Evolutionary conservation across 2,888 invertebrate genomes (phyloP), one percentile per base, ranked within the genome.

Genomic region (Gortyna flavago): DNA sequence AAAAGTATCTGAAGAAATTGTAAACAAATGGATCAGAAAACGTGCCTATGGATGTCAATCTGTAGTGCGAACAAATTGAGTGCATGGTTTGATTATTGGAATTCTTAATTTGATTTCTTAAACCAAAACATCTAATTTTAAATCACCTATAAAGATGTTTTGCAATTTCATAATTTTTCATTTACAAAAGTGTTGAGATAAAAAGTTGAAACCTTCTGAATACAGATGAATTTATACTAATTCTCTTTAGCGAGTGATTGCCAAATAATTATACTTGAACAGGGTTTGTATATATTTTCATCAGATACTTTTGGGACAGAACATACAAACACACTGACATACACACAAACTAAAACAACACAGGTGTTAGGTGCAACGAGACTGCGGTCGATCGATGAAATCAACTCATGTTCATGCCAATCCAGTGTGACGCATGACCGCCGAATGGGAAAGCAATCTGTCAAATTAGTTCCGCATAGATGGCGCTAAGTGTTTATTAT

Each of bases 331-430:
- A 66, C 72, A 41, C 29, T 25, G 62, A 83, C 74, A 72, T 61
- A 75, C 64, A 84, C 75, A 85, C 62, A 79, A 85, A 77, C 85
- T 72, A 79, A 70, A 75, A 81, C 54, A 62, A 77, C 79, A 83
- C 75, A 69, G 38, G 35, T 59, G 62, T 18, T 38, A 68, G 9
- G 29, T 62, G 62, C 29, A 62, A 64, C 35, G n/a, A 64, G 61
- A 69, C 35, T 38, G 35, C n/a, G 13, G 35, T 64, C n/a, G 64
- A 64, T n/a, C 69, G 69, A 21, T 64, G 13, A n/a, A 38, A 62
- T 38, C 35, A 69, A 69, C n/a, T 35, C 44, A 44, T 16, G 13
- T n/a, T 64, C n/a, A n/a, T 25, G 25, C 6, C 35, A n/a, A n/a
- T n/a, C n/a, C 11, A n/a, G 21, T 61, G 21, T 4, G 11, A 8